Evolutionary conservation across 2,113 vertebrate species (phyloP), one percentile per base, ranked within the genome.

Genomic region (Heterocephalus glaber): DNA sequence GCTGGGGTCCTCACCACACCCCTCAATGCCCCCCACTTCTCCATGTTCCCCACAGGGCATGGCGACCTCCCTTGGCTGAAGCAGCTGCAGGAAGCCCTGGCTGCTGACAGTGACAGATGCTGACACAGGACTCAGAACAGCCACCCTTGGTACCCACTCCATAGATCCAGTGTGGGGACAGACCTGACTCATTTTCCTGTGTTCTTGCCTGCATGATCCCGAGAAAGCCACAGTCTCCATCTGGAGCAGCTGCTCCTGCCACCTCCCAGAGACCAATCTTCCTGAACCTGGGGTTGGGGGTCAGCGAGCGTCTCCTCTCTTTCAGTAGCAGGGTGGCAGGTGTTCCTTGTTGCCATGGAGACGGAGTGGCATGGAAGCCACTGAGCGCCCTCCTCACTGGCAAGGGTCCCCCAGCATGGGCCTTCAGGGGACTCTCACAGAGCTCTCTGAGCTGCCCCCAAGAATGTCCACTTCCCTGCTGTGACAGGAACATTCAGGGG

Each of bases 381-480:
- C 41, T 4, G 0, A 0, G 22, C 9, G n/a, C 35, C 30, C 0
- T 58, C 52, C 4, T 20, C 14, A 76, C 58, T 35, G 19, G 77
- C 52, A 33, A 81, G 77, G 52, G 33, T 56, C 5, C 8, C 65
- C 79, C 3, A 17, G 41, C 56, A 58, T 22, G 11, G 41, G 47
- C 19, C 11, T 2, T 1, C 2, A 13, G 3, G 2, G 60, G 11
- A 5, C 61, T 38, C 4, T 28, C 41, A 7, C 72, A 14, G 41
- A 28, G 41, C 26, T 76, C 41, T 74, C 3, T 30, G 26, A 76
- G 16, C 44, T 47, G 41, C 72, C 44, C 72, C 72, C 10, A 7
- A 76, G 35, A 0, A 5, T 30, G n/a, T 12, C 47, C 20, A n/a
- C 20, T 7, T 70, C 61, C 13, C n/a, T 1, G 5, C 56, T 5